These are phyloP conservation scores for Ophioderma brevispina DNA, from an alignment of 35 echinoderm and acorn worm species.

Conservation along the genomic window DNA sequence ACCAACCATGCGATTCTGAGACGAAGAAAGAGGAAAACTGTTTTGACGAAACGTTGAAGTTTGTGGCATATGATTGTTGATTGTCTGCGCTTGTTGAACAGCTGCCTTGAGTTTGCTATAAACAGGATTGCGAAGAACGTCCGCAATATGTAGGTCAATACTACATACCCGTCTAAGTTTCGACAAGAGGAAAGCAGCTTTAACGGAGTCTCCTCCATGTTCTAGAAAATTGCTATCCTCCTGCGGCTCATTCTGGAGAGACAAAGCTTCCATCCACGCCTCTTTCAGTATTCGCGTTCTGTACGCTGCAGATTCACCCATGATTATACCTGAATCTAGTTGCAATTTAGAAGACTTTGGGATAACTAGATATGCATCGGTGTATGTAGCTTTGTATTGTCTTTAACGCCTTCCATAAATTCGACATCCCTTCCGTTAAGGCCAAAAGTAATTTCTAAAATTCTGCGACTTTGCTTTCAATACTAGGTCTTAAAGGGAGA, in stretches of 20 bases:
- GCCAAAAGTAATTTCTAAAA: too few relatives aligned
- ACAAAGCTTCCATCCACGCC: background rate
- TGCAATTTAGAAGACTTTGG: too few relatives aligned
- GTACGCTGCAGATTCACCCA: too few relatives aligned
- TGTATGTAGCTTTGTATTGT: too few relatives aligned
- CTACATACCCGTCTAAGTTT: background rate
- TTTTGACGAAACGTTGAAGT: background rate
- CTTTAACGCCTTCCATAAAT: too few relatives aligned
- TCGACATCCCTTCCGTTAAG: too few relatives aligned
- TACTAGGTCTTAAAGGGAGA: too few relatives aligned
- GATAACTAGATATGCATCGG: too few relatives aligned
- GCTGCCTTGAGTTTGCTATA: background rate
- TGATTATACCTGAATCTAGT: too few relatives aligned
- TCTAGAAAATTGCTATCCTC: background rate
- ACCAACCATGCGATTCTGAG: background rate
- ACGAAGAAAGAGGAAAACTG: background rate
- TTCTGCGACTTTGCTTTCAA: too few relatives aligned
- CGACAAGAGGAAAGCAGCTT: slow-evolving; percentile 3
- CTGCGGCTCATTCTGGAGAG: background rate
- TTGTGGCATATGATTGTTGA: background rate
- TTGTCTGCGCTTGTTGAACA: background rate
- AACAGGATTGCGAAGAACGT: background rate
- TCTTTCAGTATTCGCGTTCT: background rate
- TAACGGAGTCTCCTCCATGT: slow-evolving; percentile 2
- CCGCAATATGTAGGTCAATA: background rate